A percentile compares a stretch with the other conserved stretches of the same genome.
These are phyloP conservation scores for Eleutherodactylus coqui DNA, from an alignment of 2,797 vertebrate species.

Conservation along the genomic window DNA sequence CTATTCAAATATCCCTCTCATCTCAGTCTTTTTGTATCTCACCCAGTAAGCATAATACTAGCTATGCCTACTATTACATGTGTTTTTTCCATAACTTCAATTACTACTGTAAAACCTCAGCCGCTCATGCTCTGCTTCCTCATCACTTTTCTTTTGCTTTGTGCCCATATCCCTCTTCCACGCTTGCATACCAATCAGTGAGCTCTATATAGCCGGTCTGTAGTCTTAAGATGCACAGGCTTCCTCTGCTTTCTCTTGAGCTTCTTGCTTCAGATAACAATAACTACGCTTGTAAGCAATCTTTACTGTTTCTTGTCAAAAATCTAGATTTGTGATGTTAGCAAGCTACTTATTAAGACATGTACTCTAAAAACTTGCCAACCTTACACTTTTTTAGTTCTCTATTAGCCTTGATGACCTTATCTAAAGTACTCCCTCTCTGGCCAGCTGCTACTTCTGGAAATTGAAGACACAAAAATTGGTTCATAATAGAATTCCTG, in stretches of 20 bases:
- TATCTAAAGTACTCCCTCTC: conserved; percentile 36
- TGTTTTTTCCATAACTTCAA: background rate
- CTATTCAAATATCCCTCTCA: background rate
- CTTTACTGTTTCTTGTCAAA: conserved; percentile 38
- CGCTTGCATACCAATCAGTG: conserved; percentile 4
- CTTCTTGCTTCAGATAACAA: conserved; percentile 26
- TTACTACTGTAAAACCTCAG: background rate
- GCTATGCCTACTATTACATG: background rate
- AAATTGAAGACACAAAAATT: conserved; percentile 50
- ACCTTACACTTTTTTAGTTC: conserved; percentile 45
- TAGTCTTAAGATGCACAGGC: background rate
- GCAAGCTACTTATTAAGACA: conserved; percentile 39
- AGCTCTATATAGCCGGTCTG: conserved; percentile 5
- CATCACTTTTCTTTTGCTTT: background rate
- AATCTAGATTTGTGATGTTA: conserved; percentile 49
- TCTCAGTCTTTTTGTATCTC: background rate
- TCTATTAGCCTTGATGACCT: conserved; percentile 58
- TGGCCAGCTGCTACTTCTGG: conserved; percentile 39
- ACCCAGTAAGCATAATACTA: background rate
- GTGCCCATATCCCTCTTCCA: background rate
- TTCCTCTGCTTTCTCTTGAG: conserved; percentile 8
- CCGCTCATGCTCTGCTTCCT: background rate
- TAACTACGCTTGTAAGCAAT: conserved; percentile 37
- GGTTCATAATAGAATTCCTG: conserved; percentile 51
- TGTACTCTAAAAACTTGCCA: conserved; percentile 48